These are phyloP conservation scores for Thaumetopoea pityocampa DNA, from an alignment of 1,140 invertebrate genomes.

Conservation along the genomic window DNA sequence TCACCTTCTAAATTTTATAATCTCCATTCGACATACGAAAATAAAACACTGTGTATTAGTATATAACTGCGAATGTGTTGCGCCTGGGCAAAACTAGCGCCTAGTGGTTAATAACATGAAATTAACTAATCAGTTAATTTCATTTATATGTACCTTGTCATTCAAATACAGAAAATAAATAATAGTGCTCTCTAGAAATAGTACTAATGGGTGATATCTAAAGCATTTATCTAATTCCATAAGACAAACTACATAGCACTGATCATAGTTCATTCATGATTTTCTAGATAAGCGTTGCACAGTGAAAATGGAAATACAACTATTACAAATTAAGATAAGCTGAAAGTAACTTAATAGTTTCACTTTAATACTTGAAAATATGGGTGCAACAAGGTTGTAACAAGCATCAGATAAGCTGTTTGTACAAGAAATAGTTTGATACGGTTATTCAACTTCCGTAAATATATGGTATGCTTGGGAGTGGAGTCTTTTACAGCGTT, in stretches of 20 bases:
- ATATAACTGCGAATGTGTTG: no score
- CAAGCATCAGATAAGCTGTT: slow-evolving; percentile 24
- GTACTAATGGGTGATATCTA: background rate
- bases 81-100: no score
- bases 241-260: background rate
- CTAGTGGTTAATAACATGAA: no score
- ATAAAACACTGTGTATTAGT: no score
- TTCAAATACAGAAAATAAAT: no score
- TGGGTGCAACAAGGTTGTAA: slow-evolving; percentile 28
- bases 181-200: no score
- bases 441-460: slow-evolving; percentile 49
- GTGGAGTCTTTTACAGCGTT: slow-evolving; percentile 30
- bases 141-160: no score
- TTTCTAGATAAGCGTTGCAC: slow-evolving; percentile 24
- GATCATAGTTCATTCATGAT: slow-evolving; percentile 28
- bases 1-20: no score
- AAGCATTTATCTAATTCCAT: slow-evolving; percentile 6
- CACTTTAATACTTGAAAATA: background rate
- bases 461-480: slow-evolving; percentile 30
- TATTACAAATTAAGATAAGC: slow-evolving; percentile 15
- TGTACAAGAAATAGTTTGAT: slow-evolving; percentile 42
- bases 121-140: no score
- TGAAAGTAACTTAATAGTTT: background rate
- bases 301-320: slow-evolving; percentile 14
- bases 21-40: no score